Percentiles rank a stretch among this genome's conserved stretches.
These are phyloP conservation scores for human DNA, from an alignment of 2,113 vertebrate genomes.

Conservation along the genomic window DNA sequence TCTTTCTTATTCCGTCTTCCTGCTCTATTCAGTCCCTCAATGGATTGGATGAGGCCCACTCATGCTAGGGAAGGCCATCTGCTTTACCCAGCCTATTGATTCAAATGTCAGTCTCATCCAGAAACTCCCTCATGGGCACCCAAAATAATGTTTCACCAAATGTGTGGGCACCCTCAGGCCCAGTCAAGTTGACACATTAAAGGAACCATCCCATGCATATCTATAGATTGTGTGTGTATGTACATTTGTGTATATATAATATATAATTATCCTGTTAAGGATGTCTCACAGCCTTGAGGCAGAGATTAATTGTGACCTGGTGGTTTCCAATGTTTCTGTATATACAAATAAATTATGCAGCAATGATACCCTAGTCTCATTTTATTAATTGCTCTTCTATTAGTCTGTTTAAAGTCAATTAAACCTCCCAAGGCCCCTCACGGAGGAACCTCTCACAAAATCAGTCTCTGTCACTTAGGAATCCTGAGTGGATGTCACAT, in stretches of 20 bases:
- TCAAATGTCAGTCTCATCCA: neutral
- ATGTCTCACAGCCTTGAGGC: neutral
- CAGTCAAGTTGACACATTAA: neutral
- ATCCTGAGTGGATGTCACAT: accelerated
- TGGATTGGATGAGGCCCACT: neutral
- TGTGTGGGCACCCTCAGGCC: neutral
- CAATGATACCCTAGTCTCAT: neutral
- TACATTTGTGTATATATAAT: neutral
- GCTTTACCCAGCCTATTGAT: neutral
- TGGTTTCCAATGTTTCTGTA: neutral
- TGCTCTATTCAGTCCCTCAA: accelerated
- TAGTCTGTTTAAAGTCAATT: slow-evolving; percentile 63
- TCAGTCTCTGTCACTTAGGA: neutral
- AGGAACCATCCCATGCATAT: accelerated
- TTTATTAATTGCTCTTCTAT: slow-evolving; percentile 73
- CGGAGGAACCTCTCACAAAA: neutral
- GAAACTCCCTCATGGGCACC: neutral
- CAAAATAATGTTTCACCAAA: neutral
- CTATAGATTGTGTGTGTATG: neutral
- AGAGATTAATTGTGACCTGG: neutral
- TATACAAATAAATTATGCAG: neutral
- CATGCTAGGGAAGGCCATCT: neutral
- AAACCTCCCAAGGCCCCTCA: neutral
- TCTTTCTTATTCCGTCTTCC: neutral
- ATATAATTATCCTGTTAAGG: neutral